Base-by-base conservation (phyloP, 1,140 invertebrate genomes). In the Pseudomyrmex concolor region DNA sequence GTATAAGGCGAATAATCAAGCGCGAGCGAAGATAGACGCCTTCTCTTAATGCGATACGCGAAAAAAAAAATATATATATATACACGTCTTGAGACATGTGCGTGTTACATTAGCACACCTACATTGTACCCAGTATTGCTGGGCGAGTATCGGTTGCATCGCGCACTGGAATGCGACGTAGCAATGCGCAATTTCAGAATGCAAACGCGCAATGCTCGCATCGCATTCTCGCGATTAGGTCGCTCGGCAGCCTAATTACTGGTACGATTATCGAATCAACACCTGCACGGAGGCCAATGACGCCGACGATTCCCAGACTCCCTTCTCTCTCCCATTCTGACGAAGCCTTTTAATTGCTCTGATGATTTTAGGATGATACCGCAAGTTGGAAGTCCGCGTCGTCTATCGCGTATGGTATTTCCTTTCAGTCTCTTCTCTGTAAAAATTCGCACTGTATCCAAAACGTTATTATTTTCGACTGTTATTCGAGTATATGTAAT, bases 271-370 rank as follows among this genome's bases (percentile, higher is more conserved):
- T 86, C 84, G 89, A 89, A 92, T 92, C 88, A 90, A 91, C 92
- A 92, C 91, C 91, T 93, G 92, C 90, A 82, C 83, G 84, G 84
- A 85, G 90, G 91, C 87, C 89, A 87, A 85, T 86, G 87, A 90
- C 83, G 43, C 63, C 64, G 64, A 48, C 54, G 54, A 68, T 85
- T 90, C 83, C 85, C 83, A 83, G 77, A 59, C 55, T 15, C 59
- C 10, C 57, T 54, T 9, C 57, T 55, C 12, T 43, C 15, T 51
- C 22, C 45, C 22, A 15, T 63, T 12, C 72, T 62, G 45, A 1
- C 13, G 34, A 48, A 17, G 66, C n/a, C 76, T 60, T 80, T 80
- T 60, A 60, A 80, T 80, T 80, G 70, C 15, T 34, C 34, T 22
- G 64, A 45, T 57, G 19, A 78, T 70, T 48, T 78, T 25, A 57